These are phyloP conservation scores for Hydropotes inermis DNA, from an alignment of 2,113 vertebrate genomes.

Conservation along the genomic window DNA sequence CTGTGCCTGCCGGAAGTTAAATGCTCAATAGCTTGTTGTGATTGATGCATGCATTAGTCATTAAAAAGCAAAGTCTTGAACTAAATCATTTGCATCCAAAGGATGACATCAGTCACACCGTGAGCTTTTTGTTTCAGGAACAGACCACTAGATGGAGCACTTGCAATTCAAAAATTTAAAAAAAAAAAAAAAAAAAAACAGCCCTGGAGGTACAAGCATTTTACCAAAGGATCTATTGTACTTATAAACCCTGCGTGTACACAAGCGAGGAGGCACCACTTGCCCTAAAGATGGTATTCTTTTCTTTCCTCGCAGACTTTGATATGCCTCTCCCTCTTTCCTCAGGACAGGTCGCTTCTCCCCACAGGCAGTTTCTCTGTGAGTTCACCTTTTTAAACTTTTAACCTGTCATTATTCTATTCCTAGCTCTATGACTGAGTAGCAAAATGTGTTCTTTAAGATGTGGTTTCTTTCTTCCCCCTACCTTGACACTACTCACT, in stretches of 20 bases:
- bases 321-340: conserved; percentile 27
- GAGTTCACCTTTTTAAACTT: conserved; percentile 49
- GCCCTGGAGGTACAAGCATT: neutral
- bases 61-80: conserved; percentile 16
- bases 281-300: conserved; percentile 30
- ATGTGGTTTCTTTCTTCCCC: conserved; percentile 18
- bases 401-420: neutral
- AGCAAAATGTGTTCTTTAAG: neutral
- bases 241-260: conserved; percentile 35
- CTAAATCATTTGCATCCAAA: conserved; percentile 45
- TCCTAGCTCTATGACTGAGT: neutral
- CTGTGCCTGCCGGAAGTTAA: conserved; percentile 57
- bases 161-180: conserved; percentile 77
- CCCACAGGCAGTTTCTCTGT: neutral
- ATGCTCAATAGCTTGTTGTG: conserved; percentile 37
- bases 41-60: conserved; percentile 62
- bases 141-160: conserved; percentile 82
- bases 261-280: neutral
- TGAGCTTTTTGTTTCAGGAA: neutral
- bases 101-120: conserved; percentile 42
- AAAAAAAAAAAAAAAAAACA: neutral
- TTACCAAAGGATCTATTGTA: conserved; percentile 54
- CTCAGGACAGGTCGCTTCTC: conserved; percentile 50
- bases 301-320: conserved; percentile 45
- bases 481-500: neutral